A percentile compares a stretch with the other conserved stretches of the same genome.
These are phyloP conservation scores for Bergia puertoricense DNA, from an alignment of 92 coral and sea anemone genomes.

Conservation along the genomic window DNA sequence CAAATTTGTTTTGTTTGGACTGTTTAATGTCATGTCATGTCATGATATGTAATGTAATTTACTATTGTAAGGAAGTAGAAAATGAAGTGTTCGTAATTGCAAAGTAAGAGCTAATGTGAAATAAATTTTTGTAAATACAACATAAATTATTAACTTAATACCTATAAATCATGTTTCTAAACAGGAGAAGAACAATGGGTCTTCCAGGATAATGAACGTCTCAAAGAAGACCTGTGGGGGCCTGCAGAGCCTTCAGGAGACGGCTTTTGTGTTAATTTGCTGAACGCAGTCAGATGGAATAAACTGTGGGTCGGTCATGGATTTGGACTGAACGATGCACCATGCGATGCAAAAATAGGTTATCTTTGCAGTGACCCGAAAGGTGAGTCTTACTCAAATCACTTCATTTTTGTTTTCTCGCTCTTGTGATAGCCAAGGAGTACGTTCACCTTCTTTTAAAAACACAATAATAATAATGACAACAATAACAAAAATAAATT, in stretches of 20 bases:
- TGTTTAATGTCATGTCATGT: too few relatives aligned
- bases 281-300: constrained; percentile 4
- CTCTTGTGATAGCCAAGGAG: too few relatives aligned
- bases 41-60: too few relatives aligned
- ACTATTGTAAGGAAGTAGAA: too few relatives aligned
- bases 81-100: too few relatives aligned
- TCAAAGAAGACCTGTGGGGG: constrained; percentile 1
- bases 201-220: not conserved
- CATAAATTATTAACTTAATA: too few relatives aligned
- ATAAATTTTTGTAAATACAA: too few relatives aligned
- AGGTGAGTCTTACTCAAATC: not conserved
- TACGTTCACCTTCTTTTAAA: too few relatives aligned
- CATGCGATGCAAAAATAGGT: not conserved
- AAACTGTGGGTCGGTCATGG: not conserved
- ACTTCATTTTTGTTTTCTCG: not conserved
- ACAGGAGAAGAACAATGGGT: constrained; percentile 1
- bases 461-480: too few relatives aligned
- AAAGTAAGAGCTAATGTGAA: too few relatives aligned
- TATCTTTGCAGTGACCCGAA: not conserved
- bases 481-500: too few relatives aligned
- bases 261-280: not conserved
- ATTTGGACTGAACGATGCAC: constrained; percentile 3
- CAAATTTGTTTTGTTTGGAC: too few relatives aligned
- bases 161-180: not conserved
- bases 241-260: constrained; percentile 6